Evolutionary conservation across 2,797 vertebrate species (phyloP).

Genomic region (Rhynchotus rufescens): DNA sequence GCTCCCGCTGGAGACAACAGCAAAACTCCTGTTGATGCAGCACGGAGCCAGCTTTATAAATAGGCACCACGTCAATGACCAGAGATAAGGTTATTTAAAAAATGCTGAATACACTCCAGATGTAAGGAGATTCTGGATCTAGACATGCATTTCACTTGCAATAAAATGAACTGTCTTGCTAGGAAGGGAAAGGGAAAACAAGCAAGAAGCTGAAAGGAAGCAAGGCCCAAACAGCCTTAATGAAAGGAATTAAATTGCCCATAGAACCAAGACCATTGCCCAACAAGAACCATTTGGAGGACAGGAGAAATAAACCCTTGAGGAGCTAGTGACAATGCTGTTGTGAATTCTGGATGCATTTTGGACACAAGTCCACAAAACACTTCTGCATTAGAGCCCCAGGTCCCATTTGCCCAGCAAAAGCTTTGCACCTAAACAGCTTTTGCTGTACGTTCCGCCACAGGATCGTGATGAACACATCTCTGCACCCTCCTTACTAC

Average conservation of each 20-base stretch:
- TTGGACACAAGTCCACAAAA: not conserved
- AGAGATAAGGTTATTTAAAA: not conserved
- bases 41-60: not conserved
- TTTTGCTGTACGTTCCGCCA: not conserved
- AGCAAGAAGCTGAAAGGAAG: not conserved
- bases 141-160: not conserved
- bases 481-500: not conserved
- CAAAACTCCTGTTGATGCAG: constrained; percentile 1
- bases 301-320: not conserved
- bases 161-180: not conserved
- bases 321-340: not conserved
- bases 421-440: not conserved
- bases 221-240: not conserved
- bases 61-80: not conserved
- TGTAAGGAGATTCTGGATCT: not conserved
- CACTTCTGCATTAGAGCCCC: not conserved
- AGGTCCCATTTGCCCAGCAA: not conserved
- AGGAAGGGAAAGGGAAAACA: not conserved
- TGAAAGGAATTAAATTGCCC: not conserved
- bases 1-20: constrained; percentile 5
- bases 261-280: not conserved
- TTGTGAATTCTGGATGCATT: not conserved
- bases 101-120: constrained; percentile 7
- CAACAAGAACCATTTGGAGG: fast-evolving
- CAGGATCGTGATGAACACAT: not conserved